Conservation (phyloP, 2,888 invertebrate species). For the Dynastes maya region DNA sequence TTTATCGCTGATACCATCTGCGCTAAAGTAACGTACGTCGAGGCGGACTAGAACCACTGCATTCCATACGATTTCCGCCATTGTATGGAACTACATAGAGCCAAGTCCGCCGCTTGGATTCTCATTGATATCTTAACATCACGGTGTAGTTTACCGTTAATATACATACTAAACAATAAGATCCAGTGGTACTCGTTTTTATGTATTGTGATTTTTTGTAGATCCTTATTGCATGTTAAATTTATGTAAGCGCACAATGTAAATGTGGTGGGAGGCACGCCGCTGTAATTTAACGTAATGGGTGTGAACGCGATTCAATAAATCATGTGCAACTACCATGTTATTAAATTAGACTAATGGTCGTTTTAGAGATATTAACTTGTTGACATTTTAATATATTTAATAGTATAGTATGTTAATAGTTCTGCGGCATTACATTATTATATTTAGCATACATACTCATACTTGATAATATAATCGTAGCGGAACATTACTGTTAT, state of each 20-base stretch:
- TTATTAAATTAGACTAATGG: constrained; percentile 36
- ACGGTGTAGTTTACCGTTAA: constrained; percentile 39
- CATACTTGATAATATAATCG: neutral
- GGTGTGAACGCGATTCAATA: constrained; percentile 33
- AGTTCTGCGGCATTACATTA: neutral
- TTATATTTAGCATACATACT: neutral
- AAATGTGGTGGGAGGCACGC: constrained; percentile 12
- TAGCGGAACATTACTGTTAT: too few relatives aligned
- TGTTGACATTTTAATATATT: constrained; percentile 24
- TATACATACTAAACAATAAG: constrained; percentile 31
- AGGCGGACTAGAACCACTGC: constrained; percentile 3
- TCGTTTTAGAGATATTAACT: constrained; percentile 29
- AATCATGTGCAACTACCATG: constrained; percentile 27
- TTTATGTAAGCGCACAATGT: constrained; percentile 32
- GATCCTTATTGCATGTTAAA: constrained; percentile 23
- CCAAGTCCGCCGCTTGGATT: constrained; percentile 22
- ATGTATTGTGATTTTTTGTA: constrained; percentile 16
- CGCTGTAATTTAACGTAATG: constrained; percentile 13
- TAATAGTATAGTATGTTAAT: constrained; percentile 1
- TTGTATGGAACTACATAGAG: constrained; percentile 3
- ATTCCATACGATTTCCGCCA: constrained; percentile 39
- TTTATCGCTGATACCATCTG: constrained; percentile 64
- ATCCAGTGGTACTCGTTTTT: neutral
- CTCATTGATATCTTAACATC: constrained; percentile 43
- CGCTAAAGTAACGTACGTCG: constrained; percentile 60